Base-by-base conservation (phyloP, 2,797 vertebrate species). In the Cossypha heuglini region DNA sequence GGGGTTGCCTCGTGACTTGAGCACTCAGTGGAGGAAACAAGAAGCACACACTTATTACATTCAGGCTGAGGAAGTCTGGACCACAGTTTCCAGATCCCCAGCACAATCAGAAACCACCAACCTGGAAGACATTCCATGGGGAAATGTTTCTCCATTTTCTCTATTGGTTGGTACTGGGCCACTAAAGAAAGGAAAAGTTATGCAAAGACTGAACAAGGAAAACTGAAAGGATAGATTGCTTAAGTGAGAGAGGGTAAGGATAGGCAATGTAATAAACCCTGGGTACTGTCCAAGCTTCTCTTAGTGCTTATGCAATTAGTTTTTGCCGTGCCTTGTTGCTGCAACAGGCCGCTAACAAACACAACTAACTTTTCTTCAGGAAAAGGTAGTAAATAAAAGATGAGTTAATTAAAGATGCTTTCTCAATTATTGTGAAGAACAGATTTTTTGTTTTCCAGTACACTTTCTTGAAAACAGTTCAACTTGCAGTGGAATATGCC, bases 371-470 rank as follows among this genome's bases (percentile, higher is more conserved):
- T 69, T 66, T 87, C 26, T 89, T 89, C 26, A 57, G 63, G 29
- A 95, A 82, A 63, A 2, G 4, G 3, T 31, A 69, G 43, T 87
- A 88, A 92, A 94, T 52, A 90, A 75, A 89, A 73, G 5, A 52
- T 79, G 61, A 69, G 25, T 79, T 86, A 90, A 88, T 93, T 79
- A 87, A 93, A 63, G 66, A 54, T 35, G 3, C 18, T 76, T 76
- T 91, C 22, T 69, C 33, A 31, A 13, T 76, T 72, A 58, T 31
- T 61, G 37, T 55, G 21, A 82, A 85, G 29, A 91, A n/a, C 14
- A 61, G 16, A 14, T 42, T 16, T 51, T 42, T 25, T 62, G 12
- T 37, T 82, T 45, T 61, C 31, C 10, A 48, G 5, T 31, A 59
- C 0, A 3, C 3, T 72, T 83, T 43, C 26, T 61, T 75, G 62